A percentile compares a stretch with the other conserved stretches of the same genome.
Evolutionary conservation across 2,797 vertebrate species (phyloP).

Genomic region (Valencia hispanica): DNA sequence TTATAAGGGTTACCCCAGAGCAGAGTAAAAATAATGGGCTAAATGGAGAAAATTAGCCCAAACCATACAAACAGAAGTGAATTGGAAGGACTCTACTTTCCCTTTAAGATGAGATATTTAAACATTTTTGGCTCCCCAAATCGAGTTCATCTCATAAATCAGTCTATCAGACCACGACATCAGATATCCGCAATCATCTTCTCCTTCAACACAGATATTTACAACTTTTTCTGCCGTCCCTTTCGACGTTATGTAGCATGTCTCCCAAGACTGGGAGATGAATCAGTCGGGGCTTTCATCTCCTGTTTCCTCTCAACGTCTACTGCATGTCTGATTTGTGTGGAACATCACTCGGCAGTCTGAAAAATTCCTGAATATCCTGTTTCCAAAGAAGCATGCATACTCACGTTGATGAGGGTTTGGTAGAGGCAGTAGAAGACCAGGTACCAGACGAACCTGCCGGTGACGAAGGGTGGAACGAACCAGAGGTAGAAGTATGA

Average conservation of each 20-base stretch:
- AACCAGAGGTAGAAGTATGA: constrained; percentile 97
- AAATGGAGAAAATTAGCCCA: constrained; percentile 32
- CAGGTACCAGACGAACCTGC: constrained; percentile 90
- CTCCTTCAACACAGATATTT: constrained; percentile 24
- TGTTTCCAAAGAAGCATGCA: background rate
- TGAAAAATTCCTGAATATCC: constrained; percentile 18
- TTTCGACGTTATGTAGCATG: constrained; percentile 29
- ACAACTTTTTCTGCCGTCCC: constrained; percentile 11
- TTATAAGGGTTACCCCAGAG: constrained; percentile 57
- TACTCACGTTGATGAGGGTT: constrained; percentile 92
- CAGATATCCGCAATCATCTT: constrained; percentile 37
- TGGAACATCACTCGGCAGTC: background rate
- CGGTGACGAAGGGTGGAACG: constrained; percentile 85
- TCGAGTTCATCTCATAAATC: constrained; percentile 49
- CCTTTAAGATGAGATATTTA: constrained; percentile 54
- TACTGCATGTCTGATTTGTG: background rate
- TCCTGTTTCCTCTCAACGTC: background rate
- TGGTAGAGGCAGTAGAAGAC: constrained; percentile 94
- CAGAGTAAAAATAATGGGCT: constrained; percentile 10
- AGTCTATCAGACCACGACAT: constrained; percentile 42
- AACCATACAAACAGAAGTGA: constrained; percentile 66
- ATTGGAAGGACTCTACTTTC: constrained; percentile 68
- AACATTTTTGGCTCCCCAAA: constrained; percentile 43
- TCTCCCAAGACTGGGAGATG: background rate
- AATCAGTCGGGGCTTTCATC: constrained; percentile 36